Conservation (phyloP, 2,797 vertebrate species). For the Phataginus tricuspis region DNA sequence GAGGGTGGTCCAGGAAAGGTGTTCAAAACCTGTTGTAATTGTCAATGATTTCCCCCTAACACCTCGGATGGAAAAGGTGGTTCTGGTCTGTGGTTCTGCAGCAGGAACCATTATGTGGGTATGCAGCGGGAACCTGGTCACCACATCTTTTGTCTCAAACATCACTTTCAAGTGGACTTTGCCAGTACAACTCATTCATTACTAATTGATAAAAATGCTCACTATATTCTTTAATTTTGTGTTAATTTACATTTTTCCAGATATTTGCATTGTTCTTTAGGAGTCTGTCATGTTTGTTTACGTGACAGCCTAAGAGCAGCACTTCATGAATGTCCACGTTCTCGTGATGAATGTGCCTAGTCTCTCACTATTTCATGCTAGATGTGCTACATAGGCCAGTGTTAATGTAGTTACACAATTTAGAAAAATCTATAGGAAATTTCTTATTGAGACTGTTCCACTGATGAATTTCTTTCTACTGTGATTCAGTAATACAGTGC, state of each 20-base stretch:
- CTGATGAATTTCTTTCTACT: background rate
- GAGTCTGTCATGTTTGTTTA: slow-evolving; percentile 22
- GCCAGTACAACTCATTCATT: background rate
- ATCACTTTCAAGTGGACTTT: background rate
- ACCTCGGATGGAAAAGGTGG: too few species aligned
- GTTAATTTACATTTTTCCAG: background rate
- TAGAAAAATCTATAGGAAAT: slow-evolving; percentile 10
- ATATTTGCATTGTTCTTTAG: background rate
- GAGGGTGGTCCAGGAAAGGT: background rate
- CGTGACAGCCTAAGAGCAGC: background rate
- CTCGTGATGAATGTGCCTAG: background rate
- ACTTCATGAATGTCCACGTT: background rate
- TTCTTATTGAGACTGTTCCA: background rate
- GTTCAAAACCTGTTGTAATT: background rate
- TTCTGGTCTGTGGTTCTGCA: background rate
- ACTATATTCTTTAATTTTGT: background rate
- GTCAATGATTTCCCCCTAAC: background rate
- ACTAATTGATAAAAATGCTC: background rate
- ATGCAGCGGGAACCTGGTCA: background rate
- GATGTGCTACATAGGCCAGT: background rate
- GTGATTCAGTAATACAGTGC: background rate
- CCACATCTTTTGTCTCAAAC: background rate
- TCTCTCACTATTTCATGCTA: background rate
- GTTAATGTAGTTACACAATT: background rate
- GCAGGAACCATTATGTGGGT: rapidly evolving